Percentiles rank a stretch among this genome's conserved stretches.
Conservation (phyloP, 35 echinoderm and acorn worm species). For the Amphiura filiformis region DNA sequence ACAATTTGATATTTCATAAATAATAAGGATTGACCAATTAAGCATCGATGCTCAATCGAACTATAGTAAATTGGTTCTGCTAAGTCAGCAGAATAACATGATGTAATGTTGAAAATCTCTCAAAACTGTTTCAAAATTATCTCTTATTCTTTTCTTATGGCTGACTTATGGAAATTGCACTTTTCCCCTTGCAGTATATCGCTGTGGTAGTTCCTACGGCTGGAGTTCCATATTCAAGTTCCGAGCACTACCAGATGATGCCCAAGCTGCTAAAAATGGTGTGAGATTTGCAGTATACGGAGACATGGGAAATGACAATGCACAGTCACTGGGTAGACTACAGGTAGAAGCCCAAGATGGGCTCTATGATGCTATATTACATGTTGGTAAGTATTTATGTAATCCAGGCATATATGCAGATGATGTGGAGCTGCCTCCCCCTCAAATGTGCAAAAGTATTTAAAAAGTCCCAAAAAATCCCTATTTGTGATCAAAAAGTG, state of each 20-base stretch:
- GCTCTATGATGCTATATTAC: constrained; percentile 79
- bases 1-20: no score
- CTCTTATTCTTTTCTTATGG: neutral
- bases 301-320: constrained; percentile 86
- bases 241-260: constrained; percentile 31
- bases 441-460: no score
- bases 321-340: constrained; percentile 75
- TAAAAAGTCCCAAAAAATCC: no score
- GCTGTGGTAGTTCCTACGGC: constrained; percentile 78
- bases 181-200: constrained; percentile 64
- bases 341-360: constrained; percentile 69
- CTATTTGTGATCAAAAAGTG: no score
- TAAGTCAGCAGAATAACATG: no score
- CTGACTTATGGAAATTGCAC: no score
- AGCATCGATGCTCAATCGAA: no score
- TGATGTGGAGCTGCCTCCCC: no score
- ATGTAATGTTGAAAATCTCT: no score
- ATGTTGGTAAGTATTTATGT: constrained; percentile 68
- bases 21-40: no score
- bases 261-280: constrained; percentile 34
- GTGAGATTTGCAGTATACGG: constrained; percentile 65
- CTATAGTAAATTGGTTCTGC: no score
- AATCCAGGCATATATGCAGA: constrained; percentile 86
- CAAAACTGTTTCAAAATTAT: no score
- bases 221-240: constrained; percentile 83